These are phyloP conservation scores for Palythoa grandis DNA, from an alignment of 92 coral and sea anemone genomes.

Conservation along the genomic window DNA sequence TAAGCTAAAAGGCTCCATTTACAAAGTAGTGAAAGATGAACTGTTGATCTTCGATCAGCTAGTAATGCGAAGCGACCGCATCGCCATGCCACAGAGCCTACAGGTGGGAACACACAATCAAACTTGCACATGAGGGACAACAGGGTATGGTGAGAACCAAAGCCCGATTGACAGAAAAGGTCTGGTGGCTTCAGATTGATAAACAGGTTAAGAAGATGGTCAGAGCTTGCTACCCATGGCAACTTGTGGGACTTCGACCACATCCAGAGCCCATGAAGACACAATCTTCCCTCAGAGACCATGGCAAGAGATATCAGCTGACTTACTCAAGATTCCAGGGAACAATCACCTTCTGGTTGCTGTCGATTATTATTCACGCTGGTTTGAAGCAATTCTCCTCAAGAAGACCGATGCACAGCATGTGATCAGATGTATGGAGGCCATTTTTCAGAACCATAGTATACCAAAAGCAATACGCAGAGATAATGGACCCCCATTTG, in stretches of 20 bases:
- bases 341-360: constrained; percentile 31
- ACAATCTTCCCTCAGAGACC: constrained; percentile 67
- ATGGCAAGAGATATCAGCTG: constrained; percentile 62
- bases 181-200: too few species aligned
- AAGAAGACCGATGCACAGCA: too few species aligned
- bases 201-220: too few species aligned
- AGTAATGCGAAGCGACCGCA: constrained; percentile 57
- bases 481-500: too few species aligned
- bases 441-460: too few species aligned
- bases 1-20: constrained; percentile 42
- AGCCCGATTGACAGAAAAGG: too few species aligned
- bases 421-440: too few species aligned
- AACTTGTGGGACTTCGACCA: too few species aligned
- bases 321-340: constrained; percentile 44
- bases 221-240: too few species aligned
- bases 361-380: constrained; percentile 29
- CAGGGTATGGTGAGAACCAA: too few species aligned
- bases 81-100: constrained; percentile 58
- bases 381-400: constrained; percentile 19
- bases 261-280: constrained; percentile 68
- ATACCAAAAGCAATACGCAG: constrained; percentile 59
- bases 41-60: constrained; percentile 39
- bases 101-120: constrained; percentile 45
- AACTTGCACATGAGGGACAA: too few species aligned
- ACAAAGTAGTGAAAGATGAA: constrained; percentile 45